Evolutionary conservation across 2,113 vertebrate genomes (phyloP), one percentile per base, ranked within the genome.

Genomic region (Cygnus buccinator): DNA sequence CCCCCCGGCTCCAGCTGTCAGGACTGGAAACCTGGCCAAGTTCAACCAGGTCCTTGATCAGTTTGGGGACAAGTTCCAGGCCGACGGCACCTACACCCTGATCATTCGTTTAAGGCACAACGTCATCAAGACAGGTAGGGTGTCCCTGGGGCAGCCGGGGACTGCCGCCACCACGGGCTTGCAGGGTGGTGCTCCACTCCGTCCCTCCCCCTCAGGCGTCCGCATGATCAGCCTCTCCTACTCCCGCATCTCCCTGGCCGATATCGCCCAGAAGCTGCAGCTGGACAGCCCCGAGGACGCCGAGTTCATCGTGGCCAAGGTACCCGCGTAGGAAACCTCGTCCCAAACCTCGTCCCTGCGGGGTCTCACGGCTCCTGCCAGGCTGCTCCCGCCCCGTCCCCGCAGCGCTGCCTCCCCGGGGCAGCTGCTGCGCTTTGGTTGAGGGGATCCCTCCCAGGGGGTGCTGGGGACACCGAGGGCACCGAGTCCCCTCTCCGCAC

Each of bases 151-250:
- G 14, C 10, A 33, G 13, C 2, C 11, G 57, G 66, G 71, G 75
- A 7, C 13, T 1, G 1, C 18, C 39, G 2, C 4, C 1, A 23
- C 23, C 0, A 2, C 2, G 11, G 33, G 37, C 71, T 23, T 1
- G 12, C 22, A 0, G 1, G 44, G 39, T 8, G n/a, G 67, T 33
- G 10, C 57, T 94, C 50, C 81, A 59, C 83, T 82, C 39, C 6
- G 12, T 26, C 71, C 13, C 26, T 73, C 74, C 75, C 75, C 62
- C 5, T 3, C 95, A 99, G 99, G 99, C 18, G 99, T 99, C 79
- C 98, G 99, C 19, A 99, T 99, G 99, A 99, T 99, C 98, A 99
- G 99, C 96, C 98, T 99, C 94, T 99, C 99, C 21, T 99, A 99
- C 70, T 99, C 99, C 2, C 98, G 99, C 13, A 99, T 99, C 97